These are phyloP conservation scores for Chlamydotis undulata DNA, from an alignment of 2,113 vertebrate species.

Conservation along the genomic window DNA sequence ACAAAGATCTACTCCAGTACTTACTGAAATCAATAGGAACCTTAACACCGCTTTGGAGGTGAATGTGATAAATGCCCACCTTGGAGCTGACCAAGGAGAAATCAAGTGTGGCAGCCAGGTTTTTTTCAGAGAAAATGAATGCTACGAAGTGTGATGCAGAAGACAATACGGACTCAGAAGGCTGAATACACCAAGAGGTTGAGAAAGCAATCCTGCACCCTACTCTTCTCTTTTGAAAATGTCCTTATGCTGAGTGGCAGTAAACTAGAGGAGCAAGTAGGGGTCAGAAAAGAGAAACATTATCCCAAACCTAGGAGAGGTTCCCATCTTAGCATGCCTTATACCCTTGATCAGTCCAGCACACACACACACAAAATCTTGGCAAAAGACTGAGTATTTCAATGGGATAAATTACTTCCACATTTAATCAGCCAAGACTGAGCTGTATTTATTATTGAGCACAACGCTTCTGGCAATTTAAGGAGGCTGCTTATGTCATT, in stretches of 20 bases:
- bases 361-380: background rate
- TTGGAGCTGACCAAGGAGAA: background rate
- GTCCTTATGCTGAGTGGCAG: background rate
- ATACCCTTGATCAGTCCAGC: background rate
- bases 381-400: conserved; percentile 23
- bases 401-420: conserved; percentile 49
- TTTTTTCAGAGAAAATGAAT: background rate
- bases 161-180: background rate
- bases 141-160: background rate
- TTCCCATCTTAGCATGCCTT: background rate
- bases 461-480: conserved; percentile 30
- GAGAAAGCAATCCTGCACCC: background rate
- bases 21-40: background rate
- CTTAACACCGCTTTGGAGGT: background rate
- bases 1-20: background rate
- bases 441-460: background rate
- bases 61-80: background rate
- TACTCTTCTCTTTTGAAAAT: background rate
- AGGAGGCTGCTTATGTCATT: background rate
- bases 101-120: background rate
- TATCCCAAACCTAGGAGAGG: background rate
- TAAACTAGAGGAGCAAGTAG: background rate
- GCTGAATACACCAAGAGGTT: background rate
- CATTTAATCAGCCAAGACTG: conserved; percentile 44
- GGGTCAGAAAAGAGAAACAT: background rate